phyloP scores from a whole-genome alignment of 35 echinoderm and acorn worm genomes.

The Diadema setosum region DNA sequence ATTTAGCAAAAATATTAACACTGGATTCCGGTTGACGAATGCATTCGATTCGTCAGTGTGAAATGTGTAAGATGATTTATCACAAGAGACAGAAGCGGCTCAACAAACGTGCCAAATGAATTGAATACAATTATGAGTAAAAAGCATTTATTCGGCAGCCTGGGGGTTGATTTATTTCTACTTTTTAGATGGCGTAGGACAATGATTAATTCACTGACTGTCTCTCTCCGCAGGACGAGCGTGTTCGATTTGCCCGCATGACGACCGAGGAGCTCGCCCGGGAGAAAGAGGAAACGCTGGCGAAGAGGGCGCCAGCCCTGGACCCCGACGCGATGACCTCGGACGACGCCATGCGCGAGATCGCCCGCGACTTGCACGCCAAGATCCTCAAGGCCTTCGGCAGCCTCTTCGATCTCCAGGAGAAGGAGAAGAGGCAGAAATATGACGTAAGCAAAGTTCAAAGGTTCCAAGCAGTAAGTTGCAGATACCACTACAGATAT shows the following conservation, averaged over 20 bases:
- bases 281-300: not conserved
- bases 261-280: not conserved
- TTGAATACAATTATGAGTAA: too few relatives aligned
- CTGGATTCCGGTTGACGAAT: too few relatives aligned
- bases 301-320: not conserved
- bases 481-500: not conserved
- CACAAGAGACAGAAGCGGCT: too few relatives aligned
- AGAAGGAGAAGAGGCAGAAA: slow-evolving; percentile 19
- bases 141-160: too few relatives aligned
- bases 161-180: too few relatives aligned
- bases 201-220: too few relatives aligned
- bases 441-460: not conserved
- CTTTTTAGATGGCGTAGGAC: too few relatives aligned
- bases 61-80: too few relatives aligned
- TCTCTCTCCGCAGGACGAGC: not conserved
- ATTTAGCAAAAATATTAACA: too few relatives aligned
- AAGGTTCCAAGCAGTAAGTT: not conserved
- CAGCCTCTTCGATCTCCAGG: not conserved
- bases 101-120: too few relatives aligned
- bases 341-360: not conserved
- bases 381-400: slow-evolving; percentile 21
- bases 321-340: not conserved
- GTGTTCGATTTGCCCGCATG: not conserved
- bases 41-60: too few relatives aligned
- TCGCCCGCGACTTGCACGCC: not conserved